Evolutionary conservation across 1,140 invertebrate species (phyloP), one percentile per base, ranked within the genome.

Genomic region (Magallana ariakensis): DNA sequence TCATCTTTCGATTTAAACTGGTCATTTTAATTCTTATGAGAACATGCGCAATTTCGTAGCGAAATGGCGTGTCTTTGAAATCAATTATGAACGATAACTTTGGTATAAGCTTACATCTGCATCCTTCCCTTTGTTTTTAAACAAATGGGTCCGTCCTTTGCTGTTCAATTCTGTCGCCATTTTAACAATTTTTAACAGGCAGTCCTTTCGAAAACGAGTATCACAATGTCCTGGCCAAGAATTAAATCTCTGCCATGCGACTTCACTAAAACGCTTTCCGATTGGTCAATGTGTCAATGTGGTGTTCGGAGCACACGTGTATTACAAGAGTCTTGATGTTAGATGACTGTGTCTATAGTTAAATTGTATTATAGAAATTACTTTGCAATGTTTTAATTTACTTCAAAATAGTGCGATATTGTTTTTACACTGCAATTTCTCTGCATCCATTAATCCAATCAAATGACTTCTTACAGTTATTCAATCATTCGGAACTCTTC

Each of bases 71-170:
- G n/a, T 15, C n/a, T 46, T 1, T n/a, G 22, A 11, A 90, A 89
- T 80, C n/a, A 66, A 87, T 85, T 86, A 57, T 85, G 86, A 57
- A 84, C 56, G 90, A 55, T 80, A 75, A 75, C 22, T 75, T 46
- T 33, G 22, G 11, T 26, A 75, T 13, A 46, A 46, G 26, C 97
- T 97, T 96, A 98, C 98, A 95, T 98, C 98, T 95, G 98, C 97
- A 96, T 98, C 98, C 96, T 98, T 98, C 92, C 98, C 98, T 96
- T 98, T 98, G 96, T 98, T 98, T 97, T 98, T 99, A 95, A 98
- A 98, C 95, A 97, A 97, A 95, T 98, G 96, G 96, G 97, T 96
- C 95, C 98, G 91, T 82, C 91, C 92, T 53, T 88, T 88, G 15
- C 53, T 26, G 46, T 70, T 75, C 19, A 88, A 11, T 16, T 88